Evolutionary conservation across 2,113 vertebrate genomes (phyloP), one percentile per base, ranked within the genome.

Genomic region (Misgurnus mizolepis): DNA sequence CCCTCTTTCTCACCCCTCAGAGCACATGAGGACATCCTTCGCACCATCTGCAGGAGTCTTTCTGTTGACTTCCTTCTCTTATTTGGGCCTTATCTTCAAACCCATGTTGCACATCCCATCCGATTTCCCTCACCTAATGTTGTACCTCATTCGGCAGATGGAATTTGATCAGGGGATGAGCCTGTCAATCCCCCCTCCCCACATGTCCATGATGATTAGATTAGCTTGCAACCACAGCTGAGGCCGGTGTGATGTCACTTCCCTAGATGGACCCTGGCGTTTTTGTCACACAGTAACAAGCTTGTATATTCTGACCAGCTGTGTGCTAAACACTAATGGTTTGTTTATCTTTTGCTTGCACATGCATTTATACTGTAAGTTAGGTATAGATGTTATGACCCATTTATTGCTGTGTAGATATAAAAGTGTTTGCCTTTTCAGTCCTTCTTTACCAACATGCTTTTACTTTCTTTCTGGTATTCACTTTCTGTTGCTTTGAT

Each of bases 221-320:
- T 80, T 73, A 72, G 71, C 62, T 49, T 39, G 34, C 45, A 76
- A 15, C 17, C 40, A 3, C 50, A 76, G 83, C 80, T 82, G 76
- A 80, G 71, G 80, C 67, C 66, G 58, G 15, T 49, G 67, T 53
- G 43, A 77, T 67, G 76, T 64, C 80, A 67, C 80, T 79, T 82
- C 77, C 76, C 75, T 60, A 80, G 80, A 76, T 41, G 73, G 77
- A 82, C 22, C 34, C 83, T 79, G 66, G 75, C 45, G 73, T 78
- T 61, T 69, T 78, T 83, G 79, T 76, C 45, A 56, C 79, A 78
- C 69, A 67, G 75, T 60, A 76, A 40, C 60, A 64, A 9, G 34
- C 55, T 18, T 18, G 56, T 78, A 39, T 64, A 8, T 14, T 47
- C 10, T 12, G 39, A 4, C 50, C 61, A 67, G 61, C 62, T 73